Base-by-base conservation (phyloP, 2,797 vertebrate species). In the Mormyrops attenuatus region DNA sequence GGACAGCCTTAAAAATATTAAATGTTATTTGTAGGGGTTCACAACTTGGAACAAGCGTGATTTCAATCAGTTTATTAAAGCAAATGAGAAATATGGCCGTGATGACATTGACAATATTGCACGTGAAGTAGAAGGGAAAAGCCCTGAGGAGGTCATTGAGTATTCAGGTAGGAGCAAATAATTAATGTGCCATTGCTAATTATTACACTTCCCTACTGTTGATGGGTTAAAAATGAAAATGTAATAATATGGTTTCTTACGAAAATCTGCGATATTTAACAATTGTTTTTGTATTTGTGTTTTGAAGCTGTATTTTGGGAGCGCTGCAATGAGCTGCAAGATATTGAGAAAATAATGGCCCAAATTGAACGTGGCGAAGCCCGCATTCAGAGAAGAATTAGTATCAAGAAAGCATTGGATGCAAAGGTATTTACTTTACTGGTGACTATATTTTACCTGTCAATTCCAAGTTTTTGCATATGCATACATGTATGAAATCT, bases 51-150 rank as follows among this genome's bases (percentile, higher is more conserved):
- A 97, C 93, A 97, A 97, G 92, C 94, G 97, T 91, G 97, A 97
- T 93, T 97, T 97, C 93, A 97, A 97, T 91, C 97, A 97, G 92
- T 97, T 97, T 91, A 97, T 97, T 94, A 97, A 97, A 95, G 97
- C 97, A 66, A 97, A 97, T 94, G 97, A 97, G 92, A 97, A 97
- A 90, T 97, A 96, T 0, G 97, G 97, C 53, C 96, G 97, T 90
- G 97, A 97, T 44, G 97, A 97, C 90, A 97, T 97, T 91, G 97
- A 97, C 92, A 97, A 97, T 84, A 96, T 97, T 91, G 96, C 97
- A 88, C 95, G 96, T 77, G 97, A 97, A 50, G 97, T 97, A 73
- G 97, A 97, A 88, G 97, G 97, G 11, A 97, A 97, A 89, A 96
- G 95, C 41, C 97, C 97, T 0, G 96, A 97, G 85, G 97, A 97